Conservation (phyloP, 2,113 vertebrate species). For the Datnioides undecimradiatus region DNA sequence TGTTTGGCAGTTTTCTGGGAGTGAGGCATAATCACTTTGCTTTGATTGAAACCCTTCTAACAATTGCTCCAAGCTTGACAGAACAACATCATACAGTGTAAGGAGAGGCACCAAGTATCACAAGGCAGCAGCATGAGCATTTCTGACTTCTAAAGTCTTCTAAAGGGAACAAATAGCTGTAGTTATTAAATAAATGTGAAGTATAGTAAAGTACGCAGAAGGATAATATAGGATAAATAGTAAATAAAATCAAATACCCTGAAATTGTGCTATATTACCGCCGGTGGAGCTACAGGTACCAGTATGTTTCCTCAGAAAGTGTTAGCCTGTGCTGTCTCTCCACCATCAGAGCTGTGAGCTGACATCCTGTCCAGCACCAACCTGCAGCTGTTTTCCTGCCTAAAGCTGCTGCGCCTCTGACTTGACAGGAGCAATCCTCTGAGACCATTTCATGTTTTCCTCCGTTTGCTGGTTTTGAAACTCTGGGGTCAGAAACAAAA, state of each 20-base stretch:
- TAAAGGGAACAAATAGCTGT: too few relatives aligned
- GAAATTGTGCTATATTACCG: background rate
- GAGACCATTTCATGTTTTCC: slow-evolving; percentile 1
- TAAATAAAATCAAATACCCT: background rate
- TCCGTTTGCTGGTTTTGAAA: background rate
- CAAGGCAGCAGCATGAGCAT: background rate
- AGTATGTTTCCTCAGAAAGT: background rate
- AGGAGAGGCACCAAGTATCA: background rate
- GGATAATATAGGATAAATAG: background rate
- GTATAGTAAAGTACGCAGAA: too few relatives aligned
- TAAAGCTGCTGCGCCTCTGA: background rate
- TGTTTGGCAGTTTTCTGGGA: background rate
- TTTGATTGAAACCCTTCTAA: background rate
- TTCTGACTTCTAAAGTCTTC: too few relatives aligned
- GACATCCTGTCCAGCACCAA: background rate
- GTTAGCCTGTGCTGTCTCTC: too few relatives aligned
- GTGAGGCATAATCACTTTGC: background rate
- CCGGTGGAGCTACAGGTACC: background rate
- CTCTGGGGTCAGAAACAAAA: background rate
- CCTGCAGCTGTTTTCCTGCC: background rate
- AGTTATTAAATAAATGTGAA: too few relatives aligned
- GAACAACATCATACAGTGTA: background rate
- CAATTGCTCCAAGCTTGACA: background rate
- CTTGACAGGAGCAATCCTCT: slow-evolving; percentile 5
- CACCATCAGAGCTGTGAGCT: background rate